Base-by-base conservation (phyloP, 2,113 vertebrate species). In the Gallinago media region DNA sequence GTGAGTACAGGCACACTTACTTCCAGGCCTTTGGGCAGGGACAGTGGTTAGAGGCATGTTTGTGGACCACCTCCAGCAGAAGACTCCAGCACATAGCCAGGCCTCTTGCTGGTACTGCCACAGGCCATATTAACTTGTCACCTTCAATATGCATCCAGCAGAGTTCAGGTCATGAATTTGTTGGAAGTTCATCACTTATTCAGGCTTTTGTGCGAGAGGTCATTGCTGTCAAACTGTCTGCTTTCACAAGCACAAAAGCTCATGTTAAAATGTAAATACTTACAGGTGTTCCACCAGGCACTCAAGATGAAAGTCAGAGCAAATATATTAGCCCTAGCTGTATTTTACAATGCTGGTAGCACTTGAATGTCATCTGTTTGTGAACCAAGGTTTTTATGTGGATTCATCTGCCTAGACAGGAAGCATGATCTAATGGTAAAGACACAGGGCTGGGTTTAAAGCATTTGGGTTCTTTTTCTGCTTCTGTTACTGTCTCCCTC, bases 261-360 rank as follows among this genome's bases (percentile, higher is more conserved):
- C 80, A 79, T 92, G 95, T 92, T 94, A 94, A 94, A 96, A 94
- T 95, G 95, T 95, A 97, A 97, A 96, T 95, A 97, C 92, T 95
- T 94, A 96, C 88, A 96, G 96, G 92, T 96, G 91, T 96, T 97
- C 88, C 91, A 96, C 92, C 86, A 92, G 61, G 80, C 96, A 96
- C 94, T 96, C 94, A 92, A 95, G 91, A 96, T 94, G 80, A 96
- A 97, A 97, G 95, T 95, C 90, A 93, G 85, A 88, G 92, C 76
- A 96, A 96, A 96, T 96, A 85, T 85, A 95, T 92, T 95, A 95
- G 94, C 73, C 76, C 52, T 65, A 72, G 80, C n/a, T 1, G 0
- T 89, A 97, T 85, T 96, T 94, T 94, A 92, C 70, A 80, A 34
- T 26, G 65, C 61, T 91, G 71, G 92, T 81, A 89, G 79, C 68